These are phyloP conservation scores for Aphaenogaster rudis DNA, from an alignment of 1,140 invertebrate species.

Conservation along the genomic window DNA sequence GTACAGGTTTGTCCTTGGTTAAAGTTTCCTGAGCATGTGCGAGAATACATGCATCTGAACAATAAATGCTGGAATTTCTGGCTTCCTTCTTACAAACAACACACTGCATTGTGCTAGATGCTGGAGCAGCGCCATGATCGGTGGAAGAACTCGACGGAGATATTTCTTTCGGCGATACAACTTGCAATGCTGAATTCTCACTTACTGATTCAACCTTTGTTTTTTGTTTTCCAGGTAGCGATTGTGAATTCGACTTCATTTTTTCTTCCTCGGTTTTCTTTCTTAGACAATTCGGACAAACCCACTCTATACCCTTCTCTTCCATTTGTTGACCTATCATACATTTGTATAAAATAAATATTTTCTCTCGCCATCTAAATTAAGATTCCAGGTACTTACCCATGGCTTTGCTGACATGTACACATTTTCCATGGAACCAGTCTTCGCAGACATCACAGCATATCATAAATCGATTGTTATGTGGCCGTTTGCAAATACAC, in stretches of 20 bases:
- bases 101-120: constrained; percentile 87
- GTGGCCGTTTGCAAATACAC: constrained; percentile 98
- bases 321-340: constrained; percentile 93
- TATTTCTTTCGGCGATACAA: constrained; percentile 35
- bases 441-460: constrained; percentile 98
- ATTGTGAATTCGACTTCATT: constrained; percentile 57
- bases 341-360: constrained; percentile 21
- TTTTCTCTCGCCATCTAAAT: constrained; percentile 8
- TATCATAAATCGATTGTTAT: constrained; percentile 99
- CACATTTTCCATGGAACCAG: constrained; percentile 99
- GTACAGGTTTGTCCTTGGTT: constrained; percentile 84
- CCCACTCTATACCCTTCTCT: constrained; percentile 95
- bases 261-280: constrained; percentile 87
- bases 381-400: constrained; percentile 85
- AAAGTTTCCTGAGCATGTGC: constrained; percentile 93
- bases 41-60: constrained; percentile 94
- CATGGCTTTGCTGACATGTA: constrained; percentile 96
- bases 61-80: constrained; percentile 93
- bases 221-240: constrained; percentile 57
- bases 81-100: constrained; percentile 92
- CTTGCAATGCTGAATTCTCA: constrained; percentile 44
- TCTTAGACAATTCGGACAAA: constrained; percentile 94
- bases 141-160: constrained; percentile 3
- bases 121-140: constrained; percentile 26
- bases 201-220: constrained; percentile 18